Percentiles rank a stretch among this genome's conserved stretches.
Conservation (phyloP, 2,888 invertebrate genomes). For the Plusia festucae region DNA sequence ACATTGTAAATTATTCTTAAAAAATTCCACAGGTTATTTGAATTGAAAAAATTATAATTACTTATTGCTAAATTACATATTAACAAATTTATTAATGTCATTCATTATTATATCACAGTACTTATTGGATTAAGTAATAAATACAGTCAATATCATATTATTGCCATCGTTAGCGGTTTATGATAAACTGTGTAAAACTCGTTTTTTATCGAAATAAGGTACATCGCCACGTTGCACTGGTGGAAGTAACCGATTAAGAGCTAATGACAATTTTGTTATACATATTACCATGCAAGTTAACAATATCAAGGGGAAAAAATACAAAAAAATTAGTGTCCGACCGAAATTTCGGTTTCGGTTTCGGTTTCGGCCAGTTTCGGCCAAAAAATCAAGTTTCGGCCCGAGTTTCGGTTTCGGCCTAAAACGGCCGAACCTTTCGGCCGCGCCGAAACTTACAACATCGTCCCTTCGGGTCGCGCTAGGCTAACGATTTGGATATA, state of each 20-base stretch:
- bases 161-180: constrained; percentile 41
- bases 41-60: constrained; percentile 54
- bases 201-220: constrained; percentile 19
- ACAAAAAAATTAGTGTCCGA: no score
- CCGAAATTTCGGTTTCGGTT: no score
- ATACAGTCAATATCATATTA: constrained; percentile 62
- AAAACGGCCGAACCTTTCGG: no score
- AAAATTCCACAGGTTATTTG: constrained; percentile 57
- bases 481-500: no score
- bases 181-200: constrained; percentile 23
- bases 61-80: constrained; percentile 56
- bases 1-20: constrained; percentile 53
- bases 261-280: constrained; percentile 4
- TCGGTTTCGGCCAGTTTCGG: no score
- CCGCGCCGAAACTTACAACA: no score
- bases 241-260: constrained; percentile 32
- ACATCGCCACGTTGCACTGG: constrained; percentile 31
- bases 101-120: constrained; percentile 70
- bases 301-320: not conserved
- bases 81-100: constrained; percentile 67
- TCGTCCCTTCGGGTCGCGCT: no score
- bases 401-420: no score
- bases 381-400: no score
- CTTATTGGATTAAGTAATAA: constrained; percentile 64
- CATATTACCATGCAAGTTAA: not conserved